Conservation (phyloP, 2,888 invertebrate genomes). For the Leptura quadrifasciata region DNA sequence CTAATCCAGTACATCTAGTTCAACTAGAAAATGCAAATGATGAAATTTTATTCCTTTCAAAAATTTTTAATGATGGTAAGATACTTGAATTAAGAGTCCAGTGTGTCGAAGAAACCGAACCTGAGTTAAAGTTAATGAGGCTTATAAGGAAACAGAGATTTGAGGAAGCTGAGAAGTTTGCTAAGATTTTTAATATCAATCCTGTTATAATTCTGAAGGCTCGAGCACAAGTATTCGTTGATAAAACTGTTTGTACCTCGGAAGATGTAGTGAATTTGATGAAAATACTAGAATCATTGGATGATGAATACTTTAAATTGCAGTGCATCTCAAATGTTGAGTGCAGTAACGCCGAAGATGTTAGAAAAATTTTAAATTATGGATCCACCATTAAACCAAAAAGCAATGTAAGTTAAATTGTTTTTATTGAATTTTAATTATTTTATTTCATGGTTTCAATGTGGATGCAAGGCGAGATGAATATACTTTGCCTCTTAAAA, state of each 20-base stretch:
- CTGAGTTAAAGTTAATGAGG: conserved; percentile 72
- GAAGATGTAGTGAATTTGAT: conserved; percentile 71
- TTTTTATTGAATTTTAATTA: not conserved
- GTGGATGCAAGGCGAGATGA: no score
- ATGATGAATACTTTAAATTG: conserved; percentile 72
- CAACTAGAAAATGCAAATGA: conserved; percentile 61
- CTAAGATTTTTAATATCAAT: conserved; percentile 71
- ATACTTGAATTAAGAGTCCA: conserved; percentile 65
- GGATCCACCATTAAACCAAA: conserved; percentile 45
- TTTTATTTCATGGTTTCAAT: not conserved
- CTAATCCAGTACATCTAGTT: conserved; percentile 60
- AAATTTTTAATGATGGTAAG: conserved; percentile 53
- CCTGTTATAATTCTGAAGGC: conserved; percentile 70
- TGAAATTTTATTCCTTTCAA: conserved; percentile 64
- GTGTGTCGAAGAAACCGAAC: conserved; percentile 72
- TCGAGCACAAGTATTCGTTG: conserved; percentile 71
- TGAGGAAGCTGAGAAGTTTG: conserved; percentile 74
- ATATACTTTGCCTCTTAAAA: no score
- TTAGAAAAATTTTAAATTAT: conserved; percentile 50
- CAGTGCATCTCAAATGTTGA: conserved; percentile 69
- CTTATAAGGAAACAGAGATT: conserved; percentile 73
- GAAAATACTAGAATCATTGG: conserved; percentile 71
- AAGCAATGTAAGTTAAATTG: conserved; percentile 40
- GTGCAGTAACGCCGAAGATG: conserved; percentile 47
- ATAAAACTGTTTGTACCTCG: conserved; percentile 61